Evolutionary conservation across 2,113 vertebrate species (phyloP), one percentile per base, ranked within the genome.

Genomic region (human (Homo sapiens)): DNA sequence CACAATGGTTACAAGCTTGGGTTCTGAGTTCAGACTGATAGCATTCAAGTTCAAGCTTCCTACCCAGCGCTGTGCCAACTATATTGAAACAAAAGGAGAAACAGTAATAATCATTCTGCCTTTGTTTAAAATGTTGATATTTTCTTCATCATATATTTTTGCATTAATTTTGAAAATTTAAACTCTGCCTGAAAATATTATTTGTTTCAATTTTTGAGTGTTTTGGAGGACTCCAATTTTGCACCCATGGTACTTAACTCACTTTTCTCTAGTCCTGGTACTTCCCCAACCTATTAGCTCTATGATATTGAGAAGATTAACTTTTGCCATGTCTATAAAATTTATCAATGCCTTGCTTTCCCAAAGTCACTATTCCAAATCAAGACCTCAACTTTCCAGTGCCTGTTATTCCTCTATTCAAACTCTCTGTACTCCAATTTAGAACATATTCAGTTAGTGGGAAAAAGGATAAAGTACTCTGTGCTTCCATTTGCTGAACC

Each of bases 311-410:
- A 73, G 61, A 89, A 68, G 30, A 88, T 79, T 30, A 30, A n/a
- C 30, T 48, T 95, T 70, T 11, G 1, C 20, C 57, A 4, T 8
- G 3, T 55, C 43, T 80, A 18, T 11, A 68, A 82, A 93, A 79
- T 61, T 59, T 13, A 43, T 1, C 1, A 7, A 84, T 0, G 27
- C 16, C 6, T 90, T 66, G 52, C 10, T 79, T 96, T 97, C 52
- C 92, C 82, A 75, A 90, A 92, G 68, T 68, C 23, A 32, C n/a
- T 38, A 48, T 59, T 68, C 59, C 82, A n/a, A 92, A 78, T 40
- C 27, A 59, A 40, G n/a, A 55, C 20, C 20, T 83, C 59, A 86
- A 9, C 1, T 0, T 20, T 10, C 10, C 91, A n/a, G 12, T 48
- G 12, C 61, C 27, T 17, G 1, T 61, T 95, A 43, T 38, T n/a